A percentile compares a stretch with the other conserved stretches of the same genome.
phyloP scores from a whole-genome alignment of 2,113 vertebrate species.

The Chloebia gouldiae region DNA sequence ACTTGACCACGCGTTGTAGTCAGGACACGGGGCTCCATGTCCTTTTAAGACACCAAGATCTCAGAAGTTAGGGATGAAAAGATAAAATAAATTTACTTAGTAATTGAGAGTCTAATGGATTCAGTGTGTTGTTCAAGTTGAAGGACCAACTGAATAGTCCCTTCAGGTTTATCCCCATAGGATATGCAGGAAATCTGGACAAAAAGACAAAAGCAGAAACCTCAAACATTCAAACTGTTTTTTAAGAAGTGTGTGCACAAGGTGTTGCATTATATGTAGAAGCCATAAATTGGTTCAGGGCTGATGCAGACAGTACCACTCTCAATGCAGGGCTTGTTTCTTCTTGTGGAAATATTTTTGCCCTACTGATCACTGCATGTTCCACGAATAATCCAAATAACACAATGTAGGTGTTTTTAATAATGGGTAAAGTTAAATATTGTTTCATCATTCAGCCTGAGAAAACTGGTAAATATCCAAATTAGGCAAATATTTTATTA shows the following conservation, averaged over 20 bases:
- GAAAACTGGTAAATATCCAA: not conserved
- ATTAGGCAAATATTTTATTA: not conserved
- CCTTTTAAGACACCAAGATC: not conserved
- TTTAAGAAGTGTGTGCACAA: not conserved
- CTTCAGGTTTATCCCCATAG: not conserved
- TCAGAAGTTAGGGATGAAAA: not conserved
- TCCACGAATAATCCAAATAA: not conserved
- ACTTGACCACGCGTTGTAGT: fast-evolving
- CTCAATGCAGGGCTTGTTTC: not conserved
- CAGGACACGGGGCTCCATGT: fast-evolving
- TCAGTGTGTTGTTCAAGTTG: not conserved
- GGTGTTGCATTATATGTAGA: not conserved
- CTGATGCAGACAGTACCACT: not conserved
- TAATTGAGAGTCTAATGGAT: not conserved
- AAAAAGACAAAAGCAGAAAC: not conserved
- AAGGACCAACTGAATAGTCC: not conserved
- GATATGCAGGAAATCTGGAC: not conserved
- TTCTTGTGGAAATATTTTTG: not conserved
- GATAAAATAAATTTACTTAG: not conserved
- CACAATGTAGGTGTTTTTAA: not conserved
- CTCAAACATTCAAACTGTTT: not conserved
- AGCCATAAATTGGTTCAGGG: not conserved
- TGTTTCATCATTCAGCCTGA: not conserved
- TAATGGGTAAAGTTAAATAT: not conserved
- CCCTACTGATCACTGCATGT: not conserved